Evolutionary conservation across 2,797 vertebrate genomes (phyloP).

Genomic region (Phoeniculus purpureus): DNA sequence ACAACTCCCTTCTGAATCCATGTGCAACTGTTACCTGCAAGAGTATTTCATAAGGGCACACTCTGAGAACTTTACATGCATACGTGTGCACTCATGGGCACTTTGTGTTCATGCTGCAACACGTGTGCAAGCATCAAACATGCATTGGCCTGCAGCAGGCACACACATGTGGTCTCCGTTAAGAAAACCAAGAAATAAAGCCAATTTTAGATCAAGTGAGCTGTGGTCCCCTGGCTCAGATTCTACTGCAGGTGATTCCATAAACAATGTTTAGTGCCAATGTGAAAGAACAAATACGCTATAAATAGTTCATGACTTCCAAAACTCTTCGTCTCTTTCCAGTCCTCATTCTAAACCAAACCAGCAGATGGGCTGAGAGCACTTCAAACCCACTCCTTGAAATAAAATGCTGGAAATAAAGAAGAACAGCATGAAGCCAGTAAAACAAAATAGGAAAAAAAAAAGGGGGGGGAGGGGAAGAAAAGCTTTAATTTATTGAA

Average conservation of each 20-base stretch:
- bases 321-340: constrained; percentile 55
- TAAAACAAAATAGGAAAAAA: constrained; percentile 45
- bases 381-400: constrained; percentile 42
- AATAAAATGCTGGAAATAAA: constrained; percentile 47
- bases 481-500: constrained; percentile 35
- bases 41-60: background rate
- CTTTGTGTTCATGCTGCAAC: background rate
- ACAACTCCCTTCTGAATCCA: background rate
- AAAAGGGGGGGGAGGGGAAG: background rate
- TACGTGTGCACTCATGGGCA: background rate
- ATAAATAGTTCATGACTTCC: constrained; percentile 69
- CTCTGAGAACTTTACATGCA: background rate
- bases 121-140: constrained; percentile 10
- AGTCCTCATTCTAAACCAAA: constrained; percentile 45
- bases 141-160: background rate
- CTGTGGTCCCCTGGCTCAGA: constrained; percentile 55
- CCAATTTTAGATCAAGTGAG: constrained; percentile 70
- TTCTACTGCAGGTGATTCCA: constrained; percentile 66
- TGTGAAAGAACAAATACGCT: constrained; percentile 68
- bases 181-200: constrained; percentile 60
- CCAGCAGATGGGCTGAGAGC: constrained; percentile 59
- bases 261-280: constrained; percentile 66
- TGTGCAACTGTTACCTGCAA: fast-evolving
- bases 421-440: constrained; percentile 46
- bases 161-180: constrained; percentile 58